Base-by-base conservation (phyloP, 2,888 invertebrate genomes). In the Ctenicera cuprea region DNA sequence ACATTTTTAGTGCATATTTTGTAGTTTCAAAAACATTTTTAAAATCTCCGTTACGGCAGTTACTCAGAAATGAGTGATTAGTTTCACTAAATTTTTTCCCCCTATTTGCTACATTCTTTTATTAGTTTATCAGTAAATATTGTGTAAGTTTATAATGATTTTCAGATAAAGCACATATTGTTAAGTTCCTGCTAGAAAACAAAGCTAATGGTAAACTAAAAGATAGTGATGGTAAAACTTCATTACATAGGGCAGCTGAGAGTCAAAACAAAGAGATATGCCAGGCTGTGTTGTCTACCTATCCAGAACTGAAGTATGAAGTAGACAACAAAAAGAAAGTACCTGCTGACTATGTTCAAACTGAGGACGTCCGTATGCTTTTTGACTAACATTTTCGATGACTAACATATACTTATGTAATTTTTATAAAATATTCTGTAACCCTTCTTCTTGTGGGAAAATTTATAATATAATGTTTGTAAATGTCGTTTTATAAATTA, bases 201-300 rank as follows among this genome's bases (percentile, higher is more conserved):
- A 91, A 92, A 76, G 95, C 95, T 7, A 88, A 92, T 85, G 83
- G 91, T 3, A 85, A 88, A 76, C 81, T 92, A 22, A 89, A 90
- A 85, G 97, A 97, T 86, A 89, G 89, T 62, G 96, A 97, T 88
- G 95, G 95, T 0, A 93, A 93, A 85, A 95, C 93, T 37, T 91
- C 92, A 22, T 88, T 97, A 20, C 96, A 97, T 86, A 92, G 95
- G 85, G 94, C 94, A 18, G 88, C 89, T 14, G 88, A 90, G 80
- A 90, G 89, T 68, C 89, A 89, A 43, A 89, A 91, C 77, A 77
- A 75, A 45, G 86, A 88, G 26, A 85, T 91, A 52, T 83, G 89
- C 50, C 80, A 87, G 45, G 82, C 87, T 73, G 84, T 91, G 50
- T 72, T 89, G 22, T 80, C 87, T 73, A 83, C 83, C 52, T 87